Conservation (phyloP, 2,888 invertebrate species). For the Idaea aversata region DNA sequence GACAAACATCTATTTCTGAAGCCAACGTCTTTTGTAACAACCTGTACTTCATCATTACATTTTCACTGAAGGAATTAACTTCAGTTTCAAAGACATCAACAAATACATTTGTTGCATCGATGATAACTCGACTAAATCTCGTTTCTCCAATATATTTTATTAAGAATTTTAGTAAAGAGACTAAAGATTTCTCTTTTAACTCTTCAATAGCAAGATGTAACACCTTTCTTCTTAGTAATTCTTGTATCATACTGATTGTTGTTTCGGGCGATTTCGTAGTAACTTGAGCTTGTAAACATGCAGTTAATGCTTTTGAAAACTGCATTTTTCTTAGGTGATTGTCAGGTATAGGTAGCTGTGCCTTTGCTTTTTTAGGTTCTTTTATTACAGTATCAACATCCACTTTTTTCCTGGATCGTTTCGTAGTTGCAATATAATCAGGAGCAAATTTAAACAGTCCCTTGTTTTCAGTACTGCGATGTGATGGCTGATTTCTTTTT, state of each 20-base stretch:
- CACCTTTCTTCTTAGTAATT: slow-evolving; percentile 90
- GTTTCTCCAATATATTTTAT: slow-evolving; percentile 85
- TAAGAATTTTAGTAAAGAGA: slow-evolving; percentile 87
- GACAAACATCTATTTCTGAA: slow-evolving; percentile 84
- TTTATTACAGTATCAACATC: slow-evolving; percentile 52
- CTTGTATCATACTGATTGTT: slow-evolving; percentile 90
- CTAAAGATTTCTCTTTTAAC: slow-evolving; percentile 83
- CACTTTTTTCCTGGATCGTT: slow-evolving; percentile 4
- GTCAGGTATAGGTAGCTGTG: slow-evolving; percentile 82
- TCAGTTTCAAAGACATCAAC: slow-evolving; percentile 87
- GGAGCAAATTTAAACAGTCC: slow-evolving; percentile 76
- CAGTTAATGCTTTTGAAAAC: slow-evolving; percentile 89
- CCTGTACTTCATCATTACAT: slow-evolving; percentile 81
- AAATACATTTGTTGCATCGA: slow-evolving; percentile 87
- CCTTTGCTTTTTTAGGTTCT: slow-evolving; percentile 36
- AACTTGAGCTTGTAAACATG: slow-evolving; percentile 82
- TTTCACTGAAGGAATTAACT: slow-evolving; percentile 82
- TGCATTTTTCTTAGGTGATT: slow-evolving; percentile 88
- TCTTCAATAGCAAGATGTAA: slow-evolving; percentile 88
- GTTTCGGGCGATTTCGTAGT: slow-evolving; percentile 85
- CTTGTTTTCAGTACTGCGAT: slow-evolving; percentile 55
- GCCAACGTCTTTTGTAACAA: slow-evolving; percentile 81
- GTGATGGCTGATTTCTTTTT: slow-evolving; percentile 83
- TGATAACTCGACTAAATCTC: slow-evolving; percentile 86
- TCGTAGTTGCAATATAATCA: slow-evolving; percentile 54